phyloP scores from a whole-genome alignment of 2,113 vertebrate species.

The Sylvia atricapilla region DNA sequence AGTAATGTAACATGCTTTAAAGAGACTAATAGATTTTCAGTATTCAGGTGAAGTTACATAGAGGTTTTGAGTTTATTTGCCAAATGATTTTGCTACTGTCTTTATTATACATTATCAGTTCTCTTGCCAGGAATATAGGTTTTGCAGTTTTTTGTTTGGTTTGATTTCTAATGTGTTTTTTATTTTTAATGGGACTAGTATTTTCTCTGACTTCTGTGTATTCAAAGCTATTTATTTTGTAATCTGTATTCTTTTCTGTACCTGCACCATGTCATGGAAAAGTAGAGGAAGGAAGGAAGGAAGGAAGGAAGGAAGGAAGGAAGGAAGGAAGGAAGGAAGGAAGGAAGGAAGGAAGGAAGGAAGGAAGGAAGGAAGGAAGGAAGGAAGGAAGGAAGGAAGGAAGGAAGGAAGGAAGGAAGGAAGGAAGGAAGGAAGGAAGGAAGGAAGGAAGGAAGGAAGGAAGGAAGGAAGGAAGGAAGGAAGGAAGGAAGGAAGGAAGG shows the following conservation, averaged over 20 bases:
- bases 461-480: too few species aligned
- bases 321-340: too few species aligned
- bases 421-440: too few species aligned
- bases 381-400: too few species aligned
- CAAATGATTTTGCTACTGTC: neutral
- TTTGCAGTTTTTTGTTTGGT: accelerated
- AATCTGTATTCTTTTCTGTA: neutral
- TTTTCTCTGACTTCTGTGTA: neutral
- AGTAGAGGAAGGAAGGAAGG: neutral
- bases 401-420: too few species aligned
- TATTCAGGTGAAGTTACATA: neutral
- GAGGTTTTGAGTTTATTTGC: neutral
- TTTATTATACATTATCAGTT: neutral
- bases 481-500: too few species aligned
- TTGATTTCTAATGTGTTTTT: neutral
- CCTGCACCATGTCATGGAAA: neutral
- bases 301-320: too few species aligned
- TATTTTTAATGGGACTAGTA: neutral
- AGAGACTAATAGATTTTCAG: neutral
- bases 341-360: too few species aligned
- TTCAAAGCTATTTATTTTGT: neutral
- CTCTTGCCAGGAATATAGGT: neutral
- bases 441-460: too few species aligned
- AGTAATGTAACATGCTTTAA: neutral
- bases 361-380: too few species aligned